These are phyloP conservation scores for Philhelius pedissequus DNA, from an alignment of 2,888 invertebrate species.

Conservation along the genomic window DNA sequence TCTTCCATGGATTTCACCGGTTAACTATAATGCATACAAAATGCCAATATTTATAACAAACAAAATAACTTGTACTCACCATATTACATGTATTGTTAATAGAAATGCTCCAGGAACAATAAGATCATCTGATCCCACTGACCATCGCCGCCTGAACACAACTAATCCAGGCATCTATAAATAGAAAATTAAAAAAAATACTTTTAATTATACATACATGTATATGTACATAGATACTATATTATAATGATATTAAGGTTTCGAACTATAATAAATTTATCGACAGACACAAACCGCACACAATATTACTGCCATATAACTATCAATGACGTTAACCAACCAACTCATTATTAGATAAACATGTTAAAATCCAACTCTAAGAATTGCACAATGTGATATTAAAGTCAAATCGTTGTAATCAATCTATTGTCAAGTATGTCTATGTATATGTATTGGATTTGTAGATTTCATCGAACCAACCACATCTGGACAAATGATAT, in stretches of 20 bases:
- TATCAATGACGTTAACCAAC: background rate
- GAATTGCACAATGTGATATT: background rate
- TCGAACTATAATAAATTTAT: background rate
- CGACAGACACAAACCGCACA: background rate
- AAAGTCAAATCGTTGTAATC: background rate
- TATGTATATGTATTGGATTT: background rate
- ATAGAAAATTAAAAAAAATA: background rate
- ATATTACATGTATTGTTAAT: constrained; percentile 86
- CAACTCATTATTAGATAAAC: background rate
- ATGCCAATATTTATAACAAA: background rate
- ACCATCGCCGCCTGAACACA: constrained; percentile 91
- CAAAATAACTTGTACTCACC: constrained; percentile 82
- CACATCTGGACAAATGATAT: background rate
- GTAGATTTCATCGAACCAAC: background rate
- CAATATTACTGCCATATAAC: background rate
- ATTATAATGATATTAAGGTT: no score
- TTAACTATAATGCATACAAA: no score
- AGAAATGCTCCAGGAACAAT: constrained; percentile 90
- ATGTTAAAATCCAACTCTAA: background rate
- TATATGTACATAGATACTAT: no score
- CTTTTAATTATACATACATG: background rate
- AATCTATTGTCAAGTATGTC: no score
- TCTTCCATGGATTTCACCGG: no score
- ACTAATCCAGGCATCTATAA: constrained; percentile 90
- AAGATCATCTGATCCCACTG: constrained; percentile 92